phyloP scores from a whole-genome alignment of 2,888 invertebrate genomes.

The Venustoraphidia nigricollis region DNA sequence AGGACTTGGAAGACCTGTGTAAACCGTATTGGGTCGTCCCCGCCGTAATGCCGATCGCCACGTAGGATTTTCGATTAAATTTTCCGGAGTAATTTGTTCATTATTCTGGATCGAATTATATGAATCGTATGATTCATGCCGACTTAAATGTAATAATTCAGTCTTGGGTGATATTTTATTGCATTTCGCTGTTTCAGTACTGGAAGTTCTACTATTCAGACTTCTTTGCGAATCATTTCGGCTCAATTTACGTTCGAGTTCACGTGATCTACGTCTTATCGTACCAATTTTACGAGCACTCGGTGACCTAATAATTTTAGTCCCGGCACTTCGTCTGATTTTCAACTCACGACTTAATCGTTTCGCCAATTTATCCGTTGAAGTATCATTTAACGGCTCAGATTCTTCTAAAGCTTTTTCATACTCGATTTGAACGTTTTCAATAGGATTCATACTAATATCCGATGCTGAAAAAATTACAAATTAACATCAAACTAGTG shows the following conservation, averaged over 20 bases:
- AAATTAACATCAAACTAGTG: no score
- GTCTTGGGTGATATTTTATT: no score
- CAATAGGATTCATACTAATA: slow-evolving; percentile 17
- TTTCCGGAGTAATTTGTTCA: neutral
- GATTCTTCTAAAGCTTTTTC: slow-evolving; percentile 57
- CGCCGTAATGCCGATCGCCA: slow-evolving; percentile 36
- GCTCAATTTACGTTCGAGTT: slow-evolving; percentile 30
- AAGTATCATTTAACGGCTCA: slow-evolving; percentile 43
- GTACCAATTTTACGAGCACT: slow-evolving; percentile 69
- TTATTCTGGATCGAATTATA: neutral
- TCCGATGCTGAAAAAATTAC: no score
- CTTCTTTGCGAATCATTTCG: slow-evolving; percentile 53
- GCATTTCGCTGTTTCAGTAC: no score
- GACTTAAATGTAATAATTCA: no score
- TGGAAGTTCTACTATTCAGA: neutral
- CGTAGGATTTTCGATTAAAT: slow-evolving; percentile 10
- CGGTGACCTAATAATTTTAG: slow-evolving; percentile 59
- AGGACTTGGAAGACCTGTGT: slow-evolving; percentile 25
- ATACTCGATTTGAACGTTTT: slow-evolving; percentile 54
- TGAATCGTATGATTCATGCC: no score
- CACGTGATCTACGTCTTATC: slow-evolving; percentile 54
- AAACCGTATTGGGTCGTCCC: slow-evolving; percentile 32
- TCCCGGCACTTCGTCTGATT: slow-evolving; percentile 51
- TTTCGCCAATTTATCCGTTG: slow-evolving; percentile 54
- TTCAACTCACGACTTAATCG: slow-evolving; percentile 57